phyloP scores from a whole-genome alignment of 1,140 invertebrate genomes.

The Drosophila cardini region DNA sequence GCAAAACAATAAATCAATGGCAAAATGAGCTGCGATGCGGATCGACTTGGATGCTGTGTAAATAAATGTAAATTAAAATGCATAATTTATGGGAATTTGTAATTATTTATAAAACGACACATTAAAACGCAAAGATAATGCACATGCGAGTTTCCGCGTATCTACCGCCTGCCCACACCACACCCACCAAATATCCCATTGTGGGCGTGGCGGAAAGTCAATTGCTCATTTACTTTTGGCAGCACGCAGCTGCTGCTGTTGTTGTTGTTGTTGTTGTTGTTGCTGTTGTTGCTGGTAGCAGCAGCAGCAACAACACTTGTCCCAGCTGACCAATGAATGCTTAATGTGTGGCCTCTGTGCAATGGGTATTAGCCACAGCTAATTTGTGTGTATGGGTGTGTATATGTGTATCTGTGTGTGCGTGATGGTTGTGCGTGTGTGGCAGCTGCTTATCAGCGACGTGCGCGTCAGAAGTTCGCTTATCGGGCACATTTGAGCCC shows the following conservation, averaged over 20 bases:
- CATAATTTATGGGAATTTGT: conserved; percentile 79
- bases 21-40: conserved; percentile 50
- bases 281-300: neutral
- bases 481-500: conserved; percentile 72
- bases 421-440: conserved; percentile 42
- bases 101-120: conserved; percentile 83
- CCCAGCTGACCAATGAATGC: conserved; percentile 80
- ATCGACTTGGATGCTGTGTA: conserved; percentile 66
- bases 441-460: conserved; percentile 62
- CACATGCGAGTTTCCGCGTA: conserved; percentile 27
- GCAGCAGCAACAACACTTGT: conserved; percentile 42
- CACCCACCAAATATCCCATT: neutral
- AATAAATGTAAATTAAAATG: conserved; percentile 84
- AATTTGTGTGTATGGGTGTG: conserved; percentile 24
- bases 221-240: conserved; percentile 83
- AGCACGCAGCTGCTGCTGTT: conserved; percentile 71
- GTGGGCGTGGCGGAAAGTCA: conserved; percentile 61
- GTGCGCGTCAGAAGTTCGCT: conserved; percentile 70
- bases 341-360: conserved; percentile 57
- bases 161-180: neutral
- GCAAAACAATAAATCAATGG: conserved; percentile 36
- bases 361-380: conserved; percentile 48
- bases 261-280: conserved; percentile 52
- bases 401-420: conserved; percentile 30
- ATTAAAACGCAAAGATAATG: conserved; percentile 80